Conservation (phyloP, 2,888 invertebrate species). For the Amblyjoppa fuscipennis region DNA sequence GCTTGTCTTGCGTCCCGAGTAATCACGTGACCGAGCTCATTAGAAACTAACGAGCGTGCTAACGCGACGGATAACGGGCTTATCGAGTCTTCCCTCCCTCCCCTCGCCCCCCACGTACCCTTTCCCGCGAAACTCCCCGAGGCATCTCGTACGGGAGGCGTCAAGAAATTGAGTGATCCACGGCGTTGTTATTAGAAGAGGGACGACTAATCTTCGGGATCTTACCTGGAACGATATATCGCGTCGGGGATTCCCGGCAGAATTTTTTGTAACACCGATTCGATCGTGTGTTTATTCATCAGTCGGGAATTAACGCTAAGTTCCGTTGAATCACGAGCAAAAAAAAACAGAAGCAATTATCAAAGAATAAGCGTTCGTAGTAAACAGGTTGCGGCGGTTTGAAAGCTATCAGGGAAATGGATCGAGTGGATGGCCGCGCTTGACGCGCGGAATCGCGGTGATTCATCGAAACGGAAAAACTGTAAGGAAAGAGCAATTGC, state of each 20-base stretch:
- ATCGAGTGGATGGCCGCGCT: constrained; percentile 1
- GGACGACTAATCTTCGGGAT: not conserved
- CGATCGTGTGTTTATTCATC: not conserved
- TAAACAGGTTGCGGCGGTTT: not conserved
- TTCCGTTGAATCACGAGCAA: not conserved
- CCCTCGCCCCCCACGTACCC: not conserved
- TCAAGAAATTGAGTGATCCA: constrained; percentile 35
- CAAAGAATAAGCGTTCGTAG: not conserved
- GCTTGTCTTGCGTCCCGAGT: constrained; percentile 34
- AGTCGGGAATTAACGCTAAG: not conserved
- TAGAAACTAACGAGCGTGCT: constrained; percentile 71
- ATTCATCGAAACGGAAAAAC: constrained; percentile 48
- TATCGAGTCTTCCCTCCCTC: constrained; percentile 54
- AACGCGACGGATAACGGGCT: constrained; percentile 68
- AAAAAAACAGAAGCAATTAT: not conserved
- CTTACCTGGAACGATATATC: not conserved
- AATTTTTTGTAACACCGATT: not conserved
- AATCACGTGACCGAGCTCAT: constrained; percentile 70
- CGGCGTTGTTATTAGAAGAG: not conserved
- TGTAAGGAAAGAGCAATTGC: constrained; percentile 31
- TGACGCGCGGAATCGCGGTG: constrained; percentile 26
- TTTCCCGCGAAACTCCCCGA: constrained; percentile 11
- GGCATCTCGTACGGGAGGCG: constrained; percentile 24
- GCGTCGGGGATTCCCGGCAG: not conserved
- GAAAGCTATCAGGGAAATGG: constrained; percentile 19